Conservation (phyloP, 2,797 vertebrate genomes). For the Mormyrus proboscirostris region DNA sequence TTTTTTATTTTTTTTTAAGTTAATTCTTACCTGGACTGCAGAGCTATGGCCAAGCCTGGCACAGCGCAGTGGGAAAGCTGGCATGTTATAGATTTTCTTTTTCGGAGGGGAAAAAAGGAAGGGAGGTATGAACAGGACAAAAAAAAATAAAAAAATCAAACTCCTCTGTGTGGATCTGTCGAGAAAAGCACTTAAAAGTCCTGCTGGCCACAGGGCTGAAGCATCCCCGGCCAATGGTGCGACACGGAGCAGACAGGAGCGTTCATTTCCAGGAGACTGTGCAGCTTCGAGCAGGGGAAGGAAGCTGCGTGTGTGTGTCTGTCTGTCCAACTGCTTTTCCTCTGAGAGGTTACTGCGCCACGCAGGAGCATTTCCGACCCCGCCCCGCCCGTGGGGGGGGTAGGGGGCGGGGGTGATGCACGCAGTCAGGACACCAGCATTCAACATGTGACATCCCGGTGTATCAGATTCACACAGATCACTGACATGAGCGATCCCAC, state of each 20-base stretch:
- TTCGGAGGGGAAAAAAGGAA: background rate
- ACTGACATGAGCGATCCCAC: background rate
- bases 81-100: slow-evolving; percentile 20
- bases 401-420: background rate
- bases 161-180: slow-evolving; percentile 57
- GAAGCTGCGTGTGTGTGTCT: slow-evolving; percentile 71
- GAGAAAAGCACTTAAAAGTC: slow-evolving; percentile 75
- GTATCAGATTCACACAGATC: background rate
- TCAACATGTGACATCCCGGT: slow-evolving; percentile 9
- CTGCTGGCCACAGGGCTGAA: slow-evolving; percentile 80
- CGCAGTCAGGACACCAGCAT: background rate
- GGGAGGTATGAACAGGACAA: slow-evolving; percentile 5
- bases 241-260: slow-evolving; percentile 61
- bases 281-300: slow-evolving; percentile 73
- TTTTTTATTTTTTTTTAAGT: background rate
- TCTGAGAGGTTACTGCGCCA: slow-evolving; percentile 38
- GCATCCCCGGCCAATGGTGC: slow-evolving; percentile 81
- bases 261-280: slow-evolving; percentile 66
- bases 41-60: slow-evolving; percentile 43
- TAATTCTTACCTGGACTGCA: slow-evolving; percentile 21
- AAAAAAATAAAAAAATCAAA: slow-evolving; percentile 16
- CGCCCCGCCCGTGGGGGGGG: slow-evolving; percentile 46
- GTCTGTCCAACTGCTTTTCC: slow-evolving; percentile 55
- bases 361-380: slow-evolving; percentile 75
- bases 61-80: slow-evolving; percentile 9